Conservation (phyloP, 2,888 invertebrate species). For the Caradrina clavipalpis region DNA sequence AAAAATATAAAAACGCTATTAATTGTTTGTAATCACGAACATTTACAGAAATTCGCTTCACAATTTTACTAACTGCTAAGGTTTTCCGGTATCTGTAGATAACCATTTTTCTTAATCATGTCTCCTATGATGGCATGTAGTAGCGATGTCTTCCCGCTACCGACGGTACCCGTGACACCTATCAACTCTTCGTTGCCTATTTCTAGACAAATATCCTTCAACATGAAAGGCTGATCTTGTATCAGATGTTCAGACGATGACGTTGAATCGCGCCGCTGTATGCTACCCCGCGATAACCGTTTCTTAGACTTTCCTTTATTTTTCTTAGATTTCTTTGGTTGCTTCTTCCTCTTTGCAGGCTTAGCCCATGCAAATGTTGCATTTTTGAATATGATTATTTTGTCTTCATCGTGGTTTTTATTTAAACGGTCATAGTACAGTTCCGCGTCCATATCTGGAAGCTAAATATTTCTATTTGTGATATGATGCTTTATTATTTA, state of each 20-base stretch:
- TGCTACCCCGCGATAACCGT: slow-evolving; percentile 73
- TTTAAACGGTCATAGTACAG: slow-evolving; percentile 91
- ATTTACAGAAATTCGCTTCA: background rate
- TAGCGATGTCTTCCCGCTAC: slow-evolving; percentile 97
- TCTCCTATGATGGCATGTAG: slow-evolving; percentile 96
- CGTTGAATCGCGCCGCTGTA: slow-evolving; percentile 77
- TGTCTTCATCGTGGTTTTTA: slow-evolving; percentile 87
- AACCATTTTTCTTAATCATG: slow-evolving; percentile 93
- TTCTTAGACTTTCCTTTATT: slow-evolving; percentile 89
- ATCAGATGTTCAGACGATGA: slow-evolving; percentile 73
- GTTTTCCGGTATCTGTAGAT: slow-evolving; percentile 93
- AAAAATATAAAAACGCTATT: background rate
- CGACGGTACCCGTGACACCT: slow-evolving; percentile 97
- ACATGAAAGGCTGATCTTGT: slow-evolving; percentile 77
- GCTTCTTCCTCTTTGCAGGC: slow-evolving; percentile 76
- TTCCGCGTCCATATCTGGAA: slow-evolving; percentile 92
- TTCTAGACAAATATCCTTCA: slow-evolving; percentile 80
- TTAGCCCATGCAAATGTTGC: slow-evolving; percentile 92
- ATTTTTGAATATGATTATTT: slow-evolving; percentile 91
- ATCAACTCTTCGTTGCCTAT: slow-evolving; percentile 93
- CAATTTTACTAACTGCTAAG: slow-evolving; percentile 89
- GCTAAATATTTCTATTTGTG: slow-evolving; percentile 75
- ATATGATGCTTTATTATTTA: background rate
- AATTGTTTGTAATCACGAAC: background rate
- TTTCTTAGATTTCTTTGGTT: slow-evolving; percentile 77